Percentiles rank a stretch among this genome's conserved stretches.
These are phyloP conservation scores for Podotricha telesiphe DNA, from an alignment of 2,888 invertebrate species.

Conservation along the genomic window DNA sequence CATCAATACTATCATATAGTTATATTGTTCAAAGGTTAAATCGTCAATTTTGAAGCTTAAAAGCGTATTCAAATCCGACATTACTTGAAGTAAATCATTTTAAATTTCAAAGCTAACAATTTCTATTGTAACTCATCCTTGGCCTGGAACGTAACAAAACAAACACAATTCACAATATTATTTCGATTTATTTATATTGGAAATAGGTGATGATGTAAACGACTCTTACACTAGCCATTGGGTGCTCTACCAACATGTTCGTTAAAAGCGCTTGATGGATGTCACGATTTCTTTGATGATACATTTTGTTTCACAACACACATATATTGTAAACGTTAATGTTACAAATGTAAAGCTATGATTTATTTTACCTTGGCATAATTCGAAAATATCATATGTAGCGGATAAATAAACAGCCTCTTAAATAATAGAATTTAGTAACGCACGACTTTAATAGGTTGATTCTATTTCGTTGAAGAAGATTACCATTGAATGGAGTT, in stretches of 20 bases:
- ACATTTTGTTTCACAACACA: constrained; percentile 57
- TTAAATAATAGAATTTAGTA: constrained; percentile 25
- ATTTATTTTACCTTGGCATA: constrained; percentile 52
- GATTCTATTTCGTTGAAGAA: constrained; percentile 17
- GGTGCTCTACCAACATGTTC: constrained; percentile 54
- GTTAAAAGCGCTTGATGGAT: constrained; percentile 61
- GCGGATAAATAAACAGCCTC: constrained; percentile 22
- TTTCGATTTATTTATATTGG: constrained; percentile 61
- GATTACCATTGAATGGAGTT: neutral
- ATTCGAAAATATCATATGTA: constrained; percentile 36
- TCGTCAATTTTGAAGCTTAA: constrained; percentile 11
- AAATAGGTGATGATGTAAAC: constrained; percentile 61
- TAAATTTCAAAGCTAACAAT: constrained; percentile 65
- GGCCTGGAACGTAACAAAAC: constrained; percentile 52
- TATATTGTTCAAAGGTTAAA: constrained; percentile 19
- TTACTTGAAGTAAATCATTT: constrained; percentile 47
- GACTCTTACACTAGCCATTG: constrained; percentile 41
- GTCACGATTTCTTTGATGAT: constrained; percentile 62
- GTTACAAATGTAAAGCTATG: constrained; percentile 53
- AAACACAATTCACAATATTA: constrained; percentile 53
- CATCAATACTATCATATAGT: neutral
- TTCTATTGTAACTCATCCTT: constrained; percentile 71
- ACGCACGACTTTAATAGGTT: constrained; percentile 10
- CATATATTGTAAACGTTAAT: constrained; percentile 49
- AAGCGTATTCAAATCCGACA: constrained; percentile 36